These are phyloP conservation scores for Ibycter americanus DNA, from an alignment of 2,797 vertebrate genomes.

Conservation along the genomic window DNA sequence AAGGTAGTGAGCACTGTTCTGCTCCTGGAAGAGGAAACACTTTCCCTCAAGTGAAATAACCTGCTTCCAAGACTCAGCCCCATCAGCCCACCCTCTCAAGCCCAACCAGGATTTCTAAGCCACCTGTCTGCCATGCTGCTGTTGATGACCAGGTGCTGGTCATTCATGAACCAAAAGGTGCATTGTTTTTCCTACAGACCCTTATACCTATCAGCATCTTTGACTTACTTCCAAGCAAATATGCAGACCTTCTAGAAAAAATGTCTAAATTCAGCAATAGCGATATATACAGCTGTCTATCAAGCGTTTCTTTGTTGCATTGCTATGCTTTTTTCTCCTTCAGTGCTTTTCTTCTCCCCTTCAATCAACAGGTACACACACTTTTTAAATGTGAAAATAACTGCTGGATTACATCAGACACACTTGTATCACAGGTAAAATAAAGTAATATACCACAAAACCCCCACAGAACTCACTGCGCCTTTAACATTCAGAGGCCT, in stretches of 20 bases:
- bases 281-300: neutral
- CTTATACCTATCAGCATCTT: neutral
- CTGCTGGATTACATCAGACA: neutral
- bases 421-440: neutral
- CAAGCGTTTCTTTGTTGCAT: neutral
- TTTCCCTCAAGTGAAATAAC: neutral
- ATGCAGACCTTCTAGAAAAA: neutral
- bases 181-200: neutral
- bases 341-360: neutral
- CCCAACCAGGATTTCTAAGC: neutral
- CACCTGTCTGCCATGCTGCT: neutral
- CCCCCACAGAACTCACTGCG: neutral
- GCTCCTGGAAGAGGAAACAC: neutral
- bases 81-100: neutral
- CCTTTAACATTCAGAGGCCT: neutral
- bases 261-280: neutral
- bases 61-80: neutral
- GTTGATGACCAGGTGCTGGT: neutral
- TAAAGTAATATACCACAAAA: neutral
- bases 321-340: neutral
- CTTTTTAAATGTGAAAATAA: neutral
- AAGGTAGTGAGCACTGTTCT: neutral
- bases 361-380: neutral
- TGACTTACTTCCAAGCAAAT: neutral
- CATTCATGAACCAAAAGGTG: neutral